Evolutionary conservation across 92 coral and sea anemone genomes (phyloP).

Genomic region (Actinostola sp.): DNA sequence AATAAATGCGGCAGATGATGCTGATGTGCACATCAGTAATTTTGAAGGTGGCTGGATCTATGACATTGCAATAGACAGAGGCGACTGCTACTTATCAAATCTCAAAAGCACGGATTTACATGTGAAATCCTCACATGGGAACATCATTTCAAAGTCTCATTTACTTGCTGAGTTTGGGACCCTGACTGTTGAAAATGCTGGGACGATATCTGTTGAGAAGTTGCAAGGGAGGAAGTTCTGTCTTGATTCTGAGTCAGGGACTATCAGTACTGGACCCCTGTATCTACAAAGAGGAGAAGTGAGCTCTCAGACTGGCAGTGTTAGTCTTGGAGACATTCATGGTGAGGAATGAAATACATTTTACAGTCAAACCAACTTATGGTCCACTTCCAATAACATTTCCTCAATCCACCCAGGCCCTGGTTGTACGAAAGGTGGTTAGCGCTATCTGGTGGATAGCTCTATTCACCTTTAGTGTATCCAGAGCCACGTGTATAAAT

Average conservation of each 20-base stretch:
- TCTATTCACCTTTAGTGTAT: too few relatives aligned
- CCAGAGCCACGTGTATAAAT: too few relatives aligned
- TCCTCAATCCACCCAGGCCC: neutral
- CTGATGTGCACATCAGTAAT: slow-evolving; percentile 51
- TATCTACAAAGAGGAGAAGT: slow-evolving; percentile 71
- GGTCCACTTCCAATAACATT: too few relatives aligned
- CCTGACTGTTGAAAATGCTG: slow-evolving; percentile 54
- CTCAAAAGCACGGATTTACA: slow-evolving; percentile 66
- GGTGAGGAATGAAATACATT: slow-evolving; percentile 53
- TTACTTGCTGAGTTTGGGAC: slow-evolving; percentile 69
- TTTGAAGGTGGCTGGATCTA: slow-evolving; percentile 71
- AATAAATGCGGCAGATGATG: slow-evolving; percentile 56
- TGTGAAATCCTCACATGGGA: slow-evolving; percentile 57
- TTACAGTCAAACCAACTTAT: too few relatives aligned
- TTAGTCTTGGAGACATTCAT: slow-evolving; percentile 87
- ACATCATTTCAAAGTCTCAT: slow-evolving; percentile 63
- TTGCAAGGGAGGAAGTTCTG: slow-evolving; percentile 82
- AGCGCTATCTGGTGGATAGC: too few relatives aligned
- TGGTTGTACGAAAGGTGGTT: neutral
- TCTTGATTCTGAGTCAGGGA: slow-evolving; percentile 64
- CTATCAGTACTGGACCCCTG: slow-evolving; percentile 55
- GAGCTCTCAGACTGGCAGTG: slow-evolving; percentile 56
- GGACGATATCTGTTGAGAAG: slow-evolving; percentile 69
- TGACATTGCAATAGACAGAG: slow-evolving; percentile 50
- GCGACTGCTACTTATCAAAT: slow-evolving; percentile 54